These are phyloP conservation scores for Synanthedon andrenaeformis DNA, from an alignment of 2,888 invertebrate genomes.

Conservation along the genomic window DNA sequence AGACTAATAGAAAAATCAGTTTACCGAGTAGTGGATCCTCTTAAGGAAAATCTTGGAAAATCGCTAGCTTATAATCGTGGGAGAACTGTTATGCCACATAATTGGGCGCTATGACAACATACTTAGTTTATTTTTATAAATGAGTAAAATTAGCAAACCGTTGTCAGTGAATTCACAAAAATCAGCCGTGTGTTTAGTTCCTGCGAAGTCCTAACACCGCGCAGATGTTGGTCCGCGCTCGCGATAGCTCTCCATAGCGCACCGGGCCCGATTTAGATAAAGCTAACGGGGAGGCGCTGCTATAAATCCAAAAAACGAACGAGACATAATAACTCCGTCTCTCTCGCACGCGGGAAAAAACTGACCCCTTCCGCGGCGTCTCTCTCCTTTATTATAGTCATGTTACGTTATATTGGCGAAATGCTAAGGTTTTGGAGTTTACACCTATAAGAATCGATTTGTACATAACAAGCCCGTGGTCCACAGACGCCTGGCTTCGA, in stretches of 20 bases:
- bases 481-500: too few relatives aligned
- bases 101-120: too few relatives aligned
- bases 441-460: too few relatives aligned
- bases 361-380: constrained; percentile 23
- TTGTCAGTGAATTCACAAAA: not conserved
- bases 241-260: constrained; percentile 62
- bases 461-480: too few relatives aligned
- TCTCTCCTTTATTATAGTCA: constrained; percentile 23
- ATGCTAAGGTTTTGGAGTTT: too few relatives aligned
- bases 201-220: constrained; percentile 16
- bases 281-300: constrained; percentile 56
- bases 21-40: too few relatives aligned
- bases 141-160: too few relatives aligned
- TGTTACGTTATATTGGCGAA: not conserved
- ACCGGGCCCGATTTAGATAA: constrained; percentile 53
- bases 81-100: too few relatives aligned
- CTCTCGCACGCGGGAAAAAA: constrained; percentile 28
- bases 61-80: too few relatives aligned
- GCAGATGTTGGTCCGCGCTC: constrained; percentile 41
- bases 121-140: too few relatives aligned
- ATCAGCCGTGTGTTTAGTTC: constrained; percentile 22
- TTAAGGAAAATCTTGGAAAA: too few relatives aligned
- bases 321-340: constrained; percentile 27
- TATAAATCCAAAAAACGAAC: constrained; percentile 48
- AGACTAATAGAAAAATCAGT: too few relatives aligned